These are phyloP conservation scores for Tychaedon coryphoeus DNA, from an alignment of 2,113 vertebrate species.

Conservation along the genomic window DNA sequence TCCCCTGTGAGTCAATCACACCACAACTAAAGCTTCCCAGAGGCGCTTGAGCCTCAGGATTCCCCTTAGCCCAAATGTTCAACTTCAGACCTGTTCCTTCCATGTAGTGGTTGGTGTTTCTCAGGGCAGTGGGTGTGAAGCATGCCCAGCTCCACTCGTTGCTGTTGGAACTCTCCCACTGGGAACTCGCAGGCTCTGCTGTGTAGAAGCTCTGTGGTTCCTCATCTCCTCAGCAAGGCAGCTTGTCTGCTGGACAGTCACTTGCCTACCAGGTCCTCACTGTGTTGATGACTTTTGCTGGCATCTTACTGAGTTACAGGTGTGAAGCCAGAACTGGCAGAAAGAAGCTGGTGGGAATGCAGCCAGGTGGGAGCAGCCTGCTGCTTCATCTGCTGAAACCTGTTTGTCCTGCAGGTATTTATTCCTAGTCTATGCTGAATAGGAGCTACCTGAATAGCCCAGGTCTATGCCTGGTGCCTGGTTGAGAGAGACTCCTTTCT, in stretches of 20 bases:
- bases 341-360: background rate
- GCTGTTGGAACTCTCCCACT: background rate
- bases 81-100: background rate
- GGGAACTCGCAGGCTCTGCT: accelerated
- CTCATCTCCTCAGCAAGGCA: background rate
- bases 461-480: background rate
- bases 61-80: background rate
- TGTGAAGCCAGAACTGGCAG: background rate
- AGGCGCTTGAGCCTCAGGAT: background rate
- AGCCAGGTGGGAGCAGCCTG: background rate
- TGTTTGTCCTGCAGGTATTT: background rate
- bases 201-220: background rate
- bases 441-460: background rate
- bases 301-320: background rate
- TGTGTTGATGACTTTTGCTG: background rate
- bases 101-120: background rate
- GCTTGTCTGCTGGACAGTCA: background rate
- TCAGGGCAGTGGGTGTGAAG: background rate
- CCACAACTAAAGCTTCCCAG: background rate
- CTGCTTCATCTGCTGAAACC: background rate
- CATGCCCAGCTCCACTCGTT: accelerated
- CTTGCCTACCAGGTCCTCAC: background rate
- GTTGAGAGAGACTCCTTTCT: background rate
- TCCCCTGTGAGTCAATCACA: background rate
- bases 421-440: background rate